These are phyloP conservation scores for Hermaeophaga mercurialis DNA, from an alignment of 2,888 invertebrate genomes.

Conservation along the genomic window DNA sequence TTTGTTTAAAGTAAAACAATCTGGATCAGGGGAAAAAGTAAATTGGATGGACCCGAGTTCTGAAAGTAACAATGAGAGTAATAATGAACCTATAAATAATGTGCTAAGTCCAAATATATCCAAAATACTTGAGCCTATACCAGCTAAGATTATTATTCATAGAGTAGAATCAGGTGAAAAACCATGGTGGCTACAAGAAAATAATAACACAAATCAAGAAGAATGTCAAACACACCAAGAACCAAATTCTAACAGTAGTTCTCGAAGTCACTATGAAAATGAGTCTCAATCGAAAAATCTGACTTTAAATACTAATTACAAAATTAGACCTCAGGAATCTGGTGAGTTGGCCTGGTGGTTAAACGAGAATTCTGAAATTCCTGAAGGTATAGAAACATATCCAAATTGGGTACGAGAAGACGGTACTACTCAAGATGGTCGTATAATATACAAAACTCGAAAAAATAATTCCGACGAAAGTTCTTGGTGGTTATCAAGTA, in stretches of 20 bases:
- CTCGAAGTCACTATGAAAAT: not conserved
- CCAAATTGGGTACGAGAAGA: conserved; percentile 44
- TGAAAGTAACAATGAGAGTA: conserved; percentile 35
- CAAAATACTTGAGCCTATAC: conserved; percentile 54
- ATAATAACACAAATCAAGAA: conserved; percentile 31
- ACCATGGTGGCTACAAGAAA: conserved; percentile 64
- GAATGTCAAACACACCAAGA: not conserved
- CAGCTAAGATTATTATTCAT: conserved; percentile 51
- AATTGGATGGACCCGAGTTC: conserved; percentile 53
- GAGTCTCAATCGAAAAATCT: not conserved
- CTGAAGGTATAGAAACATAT: conserved; percentile 65
- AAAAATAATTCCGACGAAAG: conserved; percentile 45
- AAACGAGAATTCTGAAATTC: conserved; percentile 69
- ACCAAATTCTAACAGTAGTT: not conserved
- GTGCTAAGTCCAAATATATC: not conserved
- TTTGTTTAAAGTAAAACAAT: conserved; percentile 65
- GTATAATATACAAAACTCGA: conserved; percentile 33
- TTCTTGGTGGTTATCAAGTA: conserved; percentile 44
- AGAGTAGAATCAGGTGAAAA: conserved; percentile 67
- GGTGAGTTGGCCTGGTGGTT: conserved; percentile 76
- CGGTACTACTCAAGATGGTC: conserved; percentile 40
- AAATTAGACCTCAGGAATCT: conserved; percentile 41
- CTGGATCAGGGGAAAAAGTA: conserved; percentile 58
- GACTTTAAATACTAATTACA: not conserved
- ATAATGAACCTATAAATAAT: conserved; percentile 15